A percentile compares a stretch with the other conserved stretches of the same genome.
These are phyloP conservation scores for Ichneumoninae sp. DNA, from an alignment of 2,888 invertebrate genomes.

Conservation along the genomic window DNA sequence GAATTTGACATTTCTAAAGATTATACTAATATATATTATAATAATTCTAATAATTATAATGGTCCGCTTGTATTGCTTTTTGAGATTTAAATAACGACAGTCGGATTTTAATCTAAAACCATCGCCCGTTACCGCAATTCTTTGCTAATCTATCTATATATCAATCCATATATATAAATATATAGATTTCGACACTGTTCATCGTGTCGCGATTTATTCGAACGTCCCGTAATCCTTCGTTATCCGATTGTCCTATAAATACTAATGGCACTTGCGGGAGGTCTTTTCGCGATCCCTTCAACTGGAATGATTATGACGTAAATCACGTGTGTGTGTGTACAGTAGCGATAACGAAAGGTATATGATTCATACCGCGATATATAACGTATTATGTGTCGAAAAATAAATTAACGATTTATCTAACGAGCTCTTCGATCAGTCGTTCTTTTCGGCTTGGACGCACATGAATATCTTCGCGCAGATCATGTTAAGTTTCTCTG, in stretches of 20 bases:
- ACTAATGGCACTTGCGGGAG: conserved; percentile 64
- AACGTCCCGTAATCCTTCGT: conserved; percentile 9
- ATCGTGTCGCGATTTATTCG: conserved; percentile 2
- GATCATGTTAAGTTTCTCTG: conserved; percentile 88
- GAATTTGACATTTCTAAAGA: conserved; percentile 1
- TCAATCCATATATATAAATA: too few relatives aligned
- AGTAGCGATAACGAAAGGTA: conserved; percentile 2
- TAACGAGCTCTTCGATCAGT: conserved; percentile 66
- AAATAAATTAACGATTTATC: conserved; percentile 53
- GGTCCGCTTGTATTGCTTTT: conserved; percentile 1
- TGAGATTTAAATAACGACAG: conserved; percentile 9
- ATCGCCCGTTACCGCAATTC: neutral
- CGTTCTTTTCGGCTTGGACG: conserved; percentile 88
- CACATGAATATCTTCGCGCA: conserved; percentile 94
- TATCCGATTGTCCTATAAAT: conserved; percentile 46
- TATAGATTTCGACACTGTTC: neutral
- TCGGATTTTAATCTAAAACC: neutral
- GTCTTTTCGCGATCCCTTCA: conserved; percentile 36
- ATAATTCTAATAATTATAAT: conserved; percentile 3
- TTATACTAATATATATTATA: neutral
- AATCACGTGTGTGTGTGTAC: neutral
- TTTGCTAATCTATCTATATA: neutral
- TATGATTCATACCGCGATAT: conserved; percentile 25
- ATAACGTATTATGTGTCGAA: conserved; percentile 13
- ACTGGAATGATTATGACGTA: conserved; percentile 50